A percentile compares a stretch with the other conserved stretches of the same genome.
Conservation (phyloP, 2,113 vertebrate species). For the human (Homo sapiens) region DNA sequence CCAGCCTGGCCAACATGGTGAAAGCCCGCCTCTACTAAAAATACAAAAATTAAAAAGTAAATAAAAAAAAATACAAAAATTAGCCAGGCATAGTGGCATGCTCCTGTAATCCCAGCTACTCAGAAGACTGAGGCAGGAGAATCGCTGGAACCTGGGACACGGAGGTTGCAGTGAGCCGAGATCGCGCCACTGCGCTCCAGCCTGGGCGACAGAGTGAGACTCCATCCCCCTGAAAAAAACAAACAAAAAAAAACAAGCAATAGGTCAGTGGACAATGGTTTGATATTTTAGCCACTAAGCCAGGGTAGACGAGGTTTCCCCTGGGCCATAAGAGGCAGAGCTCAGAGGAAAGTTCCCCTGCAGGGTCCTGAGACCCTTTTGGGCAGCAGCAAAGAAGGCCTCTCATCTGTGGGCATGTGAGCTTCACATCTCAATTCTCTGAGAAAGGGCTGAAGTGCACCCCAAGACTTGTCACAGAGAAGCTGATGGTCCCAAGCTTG, state of each 20-base stretch:
- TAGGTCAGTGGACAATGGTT: background rate
- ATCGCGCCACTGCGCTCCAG: no score
- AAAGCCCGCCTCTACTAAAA: no score
- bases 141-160: no score
- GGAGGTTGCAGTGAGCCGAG: no score
- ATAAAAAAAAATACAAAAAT: no score
- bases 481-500: background rate
- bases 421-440: background rate
- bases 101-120: no score
- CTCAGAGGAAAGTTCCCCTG: background rate
- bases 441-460: background rate
- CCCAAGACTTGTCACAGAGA: background rate
- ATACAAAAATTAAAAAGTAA: no score
- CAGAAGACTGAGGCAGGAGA: no score
- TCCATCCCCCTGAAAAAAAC: no score
- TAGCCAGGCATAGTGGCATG: no score
- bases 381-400: background rate
- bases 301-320: background rate
- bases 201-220: no score
- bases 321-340: background rate
- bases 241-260: background rate
- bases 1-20: no score
- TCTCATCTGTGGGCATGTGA: accelerated
- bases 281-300: background rate
- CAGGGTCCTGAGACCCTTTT: background rate